Conservation (phyloP, 2,113 vertebrate genomes). For the Salminus brasiliensis region DNA sequence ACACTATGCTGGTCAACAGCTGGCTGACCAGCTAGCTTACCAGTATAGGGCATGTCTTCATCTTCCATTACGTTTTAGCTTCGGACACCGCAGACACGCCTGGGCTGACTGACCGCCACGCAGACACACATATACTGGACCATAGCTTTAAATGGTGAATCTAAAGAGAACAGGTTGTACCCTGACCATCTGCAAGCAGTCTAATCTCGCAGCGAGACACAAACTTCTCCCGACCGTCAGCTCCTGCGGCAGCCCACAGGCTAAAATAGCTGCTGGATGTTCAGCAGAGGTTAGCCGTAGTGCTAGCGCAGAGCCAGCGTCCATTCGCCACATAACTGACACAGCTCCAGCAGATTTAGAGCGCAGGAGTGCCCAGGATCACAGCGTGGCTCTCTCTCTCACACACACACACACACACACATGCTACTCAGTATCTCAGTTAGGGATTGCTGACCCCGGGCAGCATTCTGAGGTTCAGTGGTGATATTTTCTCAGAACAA, state of each 20-base stretch:
- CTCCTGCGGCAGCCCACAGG: slow-evolving; percentile 22
- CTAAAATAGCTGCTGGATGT: slow-evolving; percentile 20
- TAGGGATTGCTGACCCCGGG: not conserved
- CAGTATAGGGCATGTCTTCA: too few relatives aligned
- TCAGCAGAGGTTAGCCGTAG: not conserved
- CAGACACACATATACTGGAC: not conserved
- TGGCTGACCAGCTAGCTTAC: too few relatives aligned
- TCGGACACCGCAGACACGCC: not conserved
- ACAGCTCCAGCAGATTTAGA: slow-evolving; percentile 33
- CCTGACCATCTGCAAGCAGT: slow-evolving; percentile 2
- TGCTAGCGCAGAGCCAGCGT: slow-evolving; percentile 1
- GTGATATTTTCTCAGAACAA: slow-evolving; percentile 5
- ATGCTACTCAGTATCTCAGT: not conserved
- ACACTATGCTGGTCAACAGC: too few relatives aligned
- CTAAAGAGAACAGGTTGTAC: not conserved
- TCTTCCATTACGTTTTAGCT: not conserved
- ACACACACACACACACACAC: too few relatives aligned
- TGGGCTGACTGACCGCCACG: not conserved
- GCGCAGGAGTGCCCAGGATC: not conserved
- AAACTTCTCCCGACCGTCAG: slow-evolving; percentile 11
- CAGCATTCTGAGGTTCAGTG: slow-evolving; percentile 35
- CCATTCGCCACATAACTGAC: not conserved
- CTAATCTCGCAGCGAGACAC: not conserved
- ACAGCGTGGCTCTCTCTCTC: too few relatives aligned
- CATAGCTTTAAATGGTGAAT: not conserved